A percentile compares a stretch with the other conserved stretches of the same genome.
Evolutionary conservation across 2,113 vertebrate species (phyloP).

Genomic region (Bothrops jararaca): DNA sequence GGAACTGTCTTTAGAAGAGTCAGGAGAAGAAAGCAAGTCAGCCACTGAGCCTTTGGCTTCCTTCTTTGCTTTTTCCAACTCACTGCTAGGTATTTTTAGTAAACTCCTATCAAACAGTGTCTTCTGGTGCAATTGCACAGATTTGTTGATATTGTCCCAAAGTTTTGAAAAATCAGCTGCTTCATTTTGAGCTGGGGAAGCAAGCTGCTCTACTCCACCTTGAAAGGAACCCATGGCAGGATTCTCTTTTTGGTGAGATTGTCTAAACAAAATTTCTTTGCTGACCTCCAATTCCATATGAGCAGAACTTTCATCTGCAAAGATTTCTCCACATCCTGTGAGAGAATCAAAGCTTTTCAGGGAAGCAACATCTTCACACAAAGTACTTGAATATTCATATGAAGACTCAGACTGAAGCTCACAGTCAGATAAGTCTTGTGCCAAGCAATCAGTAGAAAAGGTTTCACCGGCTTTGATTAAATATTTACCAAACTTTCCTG

Average conservation of each 20-base stretch:
- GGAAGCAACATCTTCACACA: constrained; percentile 80
- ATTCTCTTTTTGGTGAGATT: constrained; percentile 57
- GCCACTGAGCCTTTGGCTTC: constrained; percentile 25
- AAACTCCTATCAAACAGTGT: constrained; percentile 58
- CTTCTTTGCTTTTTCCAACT: constrained; percentile 23
- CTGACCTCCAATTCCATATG: constrained; percentile 68
- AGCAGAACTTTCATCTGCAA: constrained; percentile 78
- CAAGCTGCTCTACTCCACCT: constrained; percentile 73
- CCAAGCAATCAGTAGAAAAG: constrained; percentile 54
- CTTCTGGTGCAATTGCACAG: constrained; percentile 68
- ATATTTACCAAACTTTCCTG: constrained; percentile 44
- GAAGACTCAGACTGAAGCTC: constrained; percentile 76
- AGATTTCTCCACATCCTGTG: constrained; percentile 86
- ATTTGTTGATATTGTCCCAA: constrained; percentile 75
- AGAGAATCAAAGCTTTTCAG: constrained; percentile 86
- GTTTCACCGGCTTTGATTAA: constrained; percentile 58
- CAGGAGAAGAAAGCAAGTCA: constrained; percentile 45
- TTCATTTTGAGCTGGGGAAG: constrained; percentile 74
- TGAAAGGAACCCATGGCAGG: constrained; percentile 68
- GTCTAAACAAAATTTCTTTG: constrained; percentile 49
- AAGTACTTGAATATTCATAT: constrained; percentile 67
- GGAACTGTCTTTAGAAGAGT: constrained; percentile 68
- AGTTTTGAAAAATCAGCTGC: constrained; percentile 72
- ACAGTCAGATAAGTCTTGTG: constrained; percentile 70
- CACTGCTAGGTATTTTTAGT: constrained; percentile 22